These are phyloP conservation scores for Pterocles burchelli DNA, from an alignment of 2,113 vertebrate species.

Conservation along the genomic window DNA sequence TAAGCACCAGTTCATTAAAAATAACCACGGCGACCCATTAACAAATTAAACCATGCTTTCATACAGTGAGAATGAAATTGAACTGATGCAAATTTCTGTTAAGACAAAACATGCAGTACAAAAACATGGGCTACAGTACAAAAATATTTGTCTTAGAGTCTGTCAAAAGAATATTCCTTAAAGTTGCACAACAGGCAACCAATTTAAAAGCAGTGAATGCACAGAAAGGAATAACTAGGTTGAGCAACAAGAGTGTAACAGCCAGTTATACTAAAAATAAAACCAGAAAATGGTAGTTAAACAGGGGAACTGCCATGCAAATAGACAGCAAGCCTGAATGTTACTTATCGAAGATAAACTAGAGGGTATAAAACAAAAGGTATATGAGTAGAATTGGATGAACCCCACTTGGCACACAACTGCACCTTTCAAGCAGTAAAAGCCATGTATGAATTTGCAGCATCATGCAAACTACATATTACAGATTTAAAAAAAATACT, in stretches of 20 bases:
- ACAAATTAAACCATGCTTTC: not conserved
- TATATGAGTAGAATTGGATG: not conserved
- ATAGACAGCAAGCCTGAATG: not conserved
- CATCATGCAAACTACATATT: not conserved
- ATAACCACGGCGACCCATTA: not conserved
- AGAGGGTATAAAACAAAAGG: not conserved
- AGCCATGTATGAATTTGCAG: not conserved
- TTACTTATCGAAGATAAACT: not conserved
- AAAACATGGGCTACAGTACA: not conserved
- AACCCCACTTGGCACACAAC: not conserved
- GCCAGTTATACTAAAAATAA: not conserved
- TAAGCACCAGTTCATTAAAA: not conserved
- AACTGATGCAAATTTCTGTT: not conserved
- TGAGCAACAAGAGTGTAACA: not conserved
- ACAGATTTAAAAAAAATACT: not conserved
- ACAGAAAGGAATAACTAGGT: not conserved
- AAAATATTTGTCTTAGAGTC: not conserved
- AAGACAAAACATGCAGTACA: not conserved
- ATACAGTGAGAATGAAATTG: not conserved
- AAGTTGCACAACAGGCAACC: not conserved
- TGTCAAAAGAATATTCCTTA: not conserved
- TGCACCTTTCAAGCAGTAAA: not conserved
- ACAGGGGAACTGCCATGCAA: slow-evolving; percentile 9
- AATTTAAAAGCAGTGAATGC: not conserved
- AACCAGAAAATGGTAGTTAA: not conserved